Evolutionary conservation across 2,888 invertebrate species (phyloP).

Genomic region (Meteorus cinctellus): DNA sequence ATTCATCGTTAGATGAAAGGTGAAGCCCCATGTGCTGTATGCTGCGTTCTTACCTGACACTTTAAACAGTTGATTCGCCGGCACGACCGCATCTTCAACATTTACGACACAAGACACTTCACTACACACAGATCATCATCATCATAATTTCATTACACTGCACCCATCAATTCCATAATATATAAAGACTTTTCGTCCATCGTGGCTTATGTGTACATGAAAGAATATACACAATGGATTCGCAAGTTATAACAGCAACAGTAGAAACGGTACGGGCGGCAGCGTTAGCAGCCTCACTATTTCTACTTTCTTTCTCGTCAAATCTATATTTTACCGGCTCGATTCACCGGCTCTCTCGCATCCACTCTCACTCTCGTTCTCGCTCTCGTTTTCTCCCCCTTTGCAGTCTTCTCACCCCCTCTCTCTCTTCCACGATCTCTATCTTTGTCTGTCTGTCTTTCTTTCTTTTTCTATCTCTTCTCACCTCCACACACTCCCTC

Average conservation of each 20-base stretch:
- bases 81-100: slow-evolving; percentile 4
- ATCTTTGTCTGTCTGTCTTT: neutral
- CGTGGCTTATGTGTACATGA: neutral
- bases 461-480: neutral
- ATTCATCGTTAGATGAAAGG: neutral
- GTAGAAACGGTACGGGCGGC: neutral
- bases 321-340: neutral
- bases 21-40: neutral
- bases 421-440: neutral
- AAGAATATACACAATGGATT: neutral
- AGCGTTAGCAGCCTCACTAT: neutral
- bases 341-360: neutral
- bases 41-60: slow-evolving; percentile 15
- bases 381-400: neutral
- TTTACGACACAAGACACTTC: neutral
- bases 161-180: neutral
- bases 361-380: slow-evolving; percentile 11
- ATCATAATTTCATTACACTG: slow-evolving; percentile 5
- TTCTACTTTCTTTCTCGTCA: neutral
- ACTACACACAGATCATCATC: neutral
- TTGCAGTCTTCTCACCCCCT: neutral
- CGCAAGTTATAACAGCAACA: neutral
- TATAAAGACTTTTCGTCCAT: neutral
- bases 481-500: too few species aligned
- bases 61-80: neutral